phyloP scores from a whole-genome alignment of 2,888 invertebrate genomes.

The Polyommatus icarus region DNA sequence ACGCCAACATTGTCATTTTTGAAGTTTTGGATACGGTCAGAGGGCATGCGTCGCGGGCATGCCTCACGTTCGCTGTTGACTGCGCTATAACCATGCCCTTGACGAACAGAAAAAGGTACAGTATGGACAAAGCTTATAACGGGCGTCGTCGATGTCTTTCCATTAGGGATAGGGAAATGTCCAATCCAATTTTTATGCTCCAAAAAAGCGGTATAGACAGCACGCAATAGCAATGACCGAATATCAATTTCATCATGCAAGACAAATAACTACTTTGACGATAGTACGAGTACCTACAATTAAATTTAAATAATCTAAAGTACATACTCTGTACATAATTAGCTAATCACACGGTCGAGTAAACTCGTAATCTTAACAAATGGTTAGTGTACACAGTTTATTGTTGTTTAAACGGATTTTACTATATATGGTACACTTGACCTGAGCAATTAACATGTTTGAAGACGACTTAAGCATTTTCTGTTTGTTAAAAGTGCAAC shows the following conservation, averaged over 20 bases:
- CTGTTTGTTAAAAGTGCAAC: slow-evolving; percentile 3
- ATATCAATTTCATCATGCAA: not conserved
- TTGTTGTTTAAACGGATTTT: slow-evolving; percentile 21
- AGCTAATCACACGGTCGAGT: slow-evolving; percentile 24
- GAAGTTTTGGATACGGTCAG: too few species aligned
- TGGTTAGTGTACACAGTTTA: slow-evolving; percentile 16
- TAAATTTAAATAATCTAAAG: not conserved
- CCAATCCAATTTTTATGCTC: too few species aligned
- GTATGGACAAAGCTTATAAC: too few species aligned
- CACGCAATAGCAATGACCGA: not conserved
- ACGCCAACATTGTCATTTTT: too few species aligned
- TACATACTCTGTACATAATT: not conserved
- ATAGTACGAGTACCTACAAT: not conserved
- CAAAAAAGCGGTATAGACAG: too few species aligned
- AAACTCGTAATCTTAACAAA: slow-evolving; percentile 21
- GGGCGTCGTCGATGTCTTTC: too few species aligned
- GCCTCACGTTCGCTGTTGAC: too few species aligned
- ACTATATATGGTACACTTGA: slow-evolving; percentile 7
- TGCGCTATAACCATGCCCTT: too few species aligned
- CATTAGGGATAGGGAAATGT: too few species aligned
- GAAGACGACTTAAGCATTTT: not conserved
- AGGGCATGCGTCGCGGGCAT: too few species aligned
- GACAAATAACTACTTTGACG: not conserved
- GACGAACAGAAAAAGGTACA: too few species aligned
- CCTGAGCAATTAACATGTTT: slow-evolving; percentile 2